Evolutionary conservation across 2,888 invertebrate species (phyloP).

Genomic region (Drosophila ezoana): DNA sequence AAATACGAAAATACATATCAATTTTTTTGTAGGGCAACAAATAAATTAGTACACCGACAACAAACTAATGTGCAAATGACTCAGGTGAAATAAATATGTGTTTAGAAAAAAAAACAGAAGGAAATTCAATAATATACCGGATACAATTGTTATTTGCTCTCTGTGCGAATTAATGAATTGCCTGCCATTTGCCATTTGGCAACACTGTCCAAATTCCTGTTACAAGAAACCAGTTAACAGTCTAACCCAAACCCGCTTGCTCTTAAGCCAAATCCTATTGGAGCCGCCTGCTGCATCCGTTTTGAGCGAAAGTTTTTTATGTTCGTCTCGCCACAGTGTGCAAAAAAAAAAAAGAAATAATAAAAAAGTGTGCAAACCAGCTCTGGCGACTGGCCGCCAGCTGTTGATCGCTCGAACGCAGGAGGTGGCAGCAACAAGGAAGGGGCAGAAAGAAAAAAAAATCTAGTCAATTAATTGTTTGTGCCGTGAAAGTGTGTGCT

Average conservation of each 20-base stretch:
- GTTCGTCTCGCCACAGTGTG: conserved; percentile 36
- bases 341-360: conserved; percentile 18
- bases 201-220: conserved; percentile 67
- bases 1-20: conserved; percentile 46
- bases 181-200: conserved; percentile 40
- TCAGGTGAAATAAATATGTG: conserved; percentile 42
- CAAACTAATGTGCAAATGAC: conserved; percentile 32
- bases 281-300: conserved; percentile 67
- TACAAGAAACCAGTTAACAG: conserved; percentile 66
- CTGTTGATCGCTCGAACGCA: conserved; percentile 53
- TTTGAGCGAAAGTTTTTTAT: conserved; percentile 77
- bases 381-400: conserved; percentile 58
- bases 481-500: conserved; percentile 57
- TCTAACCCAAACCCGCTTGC: background rate
- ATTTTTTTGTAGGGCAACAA: conserved; percentile 67
- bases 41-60: conserved; percentile 69
- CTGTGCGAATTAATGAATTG: conserved; percentile 45
- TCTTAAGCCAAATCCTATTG: conserved; percentile 32
- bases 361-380: conserved; percentile 60
- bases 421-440: conserved; percentile 18
- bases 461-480: conserved; percentile 74
- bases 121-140: conserved; percentile 44
- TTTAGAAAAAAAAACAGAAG: conserved; percentile 17
- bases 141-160: conserved; percentile 28
- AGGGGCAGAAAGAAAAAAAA: conserved; percentile 34